A percentile compares a stretch with the other conserved stretches of the same genome.
phyloP scores from a whole-genome alignment of 2,797 vertebrate species.

The Mus minutoides region DNA sequence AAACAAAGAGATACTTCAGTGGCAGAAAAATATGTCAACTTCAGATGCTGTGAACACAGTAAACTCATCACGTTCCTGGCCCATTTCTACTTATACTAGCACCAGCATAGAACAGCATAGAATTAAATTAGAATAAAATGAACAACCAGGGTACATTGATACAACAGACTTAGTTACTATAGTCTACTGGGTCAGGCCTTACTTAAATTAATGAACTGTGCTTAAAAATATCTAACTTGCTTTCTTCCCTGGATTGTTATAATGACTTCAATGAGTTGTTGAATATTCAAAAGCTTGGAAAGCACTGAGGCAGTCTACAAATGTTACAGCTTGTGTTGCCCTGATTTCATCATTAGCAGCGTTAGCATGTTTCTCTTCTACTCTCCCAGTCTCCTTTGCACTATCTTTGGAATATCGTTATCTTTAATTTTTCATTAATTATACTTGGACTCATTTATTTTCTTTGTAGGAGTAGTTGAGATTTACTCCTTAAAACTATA shows the following conservation, averaged over 20 bases:
- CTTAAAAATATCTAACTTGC: constrained; percentile 47
- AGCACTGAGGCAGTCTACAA: constrained; percentile 24
- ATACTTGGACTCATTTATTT: neutral
- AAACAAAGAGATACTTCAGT: neutral
- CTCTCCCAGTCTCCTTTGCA: neutral
- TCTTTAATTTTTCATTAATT: neutral
- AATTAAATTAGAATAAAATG: constrained; percentile 39
- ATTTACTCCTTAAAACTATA: neutral
- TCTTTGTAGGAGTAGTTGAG: neutral
- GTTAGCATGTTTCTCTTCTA: constrained; percentile 3
- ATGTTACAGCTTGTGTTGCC: neutral
- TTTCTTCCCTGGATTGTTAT: constrained; percentile 44
- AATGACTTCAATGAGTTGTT: constrained; percentile 27
- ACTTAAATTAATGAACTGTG: constrained; percentile 36
- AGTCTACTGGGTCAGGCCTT: neutral
- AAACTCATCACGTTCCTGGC: neutral
- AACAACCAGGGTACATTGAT: neutral
- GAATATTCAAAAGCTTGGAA: constrained; percentile 47
- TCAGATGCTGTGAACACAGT: neutral
- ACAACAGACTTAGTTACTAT: neutral
- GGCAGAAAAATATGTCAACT: constrained; percentile 5
- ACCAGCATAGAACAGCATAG: constrained; percentile 13
- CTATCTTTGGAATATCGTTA: constrained; percentile 36
- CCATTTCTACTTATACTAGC: neutral
- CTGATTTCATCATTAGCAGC: constrained; percentile 43